Base-by-base conservation (phyloP, 2,888 invertebrate species). In the Pseudococcus longispinus region DNA sequence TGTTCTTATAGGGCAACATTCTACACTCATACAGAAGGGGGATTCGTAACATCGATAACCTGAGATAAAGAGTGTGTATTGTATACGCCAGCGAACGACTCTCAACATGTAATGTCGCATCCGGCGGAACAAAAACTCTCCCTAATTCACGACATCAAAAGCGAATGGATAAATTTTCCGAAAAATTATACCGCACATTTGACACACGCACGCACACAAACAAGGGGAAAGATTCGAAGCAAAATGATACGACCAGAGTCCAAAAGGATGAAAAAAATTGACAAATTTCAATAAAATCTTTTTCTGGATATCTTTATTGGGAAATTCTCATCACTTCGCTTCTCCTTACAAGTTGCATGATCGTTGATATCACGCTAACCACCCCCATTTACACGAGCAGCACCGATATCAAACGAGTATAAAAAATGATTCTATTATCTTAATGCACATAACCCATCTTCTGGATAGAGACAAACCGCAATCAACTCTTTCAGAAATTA, bases 1-100 rank as follows among this genome's bases (percentile, higher is more conserved):
- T 42, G 77, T 80, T 42, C 77, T 80, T 42, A 42, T 29, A 42
- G 77, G 77, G 77, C 77, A 70, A 70, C 70, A 70, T 70, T 70
- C 29, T 70, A 70, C 9, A 60, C 60, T 9, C 13, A 60, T 60
- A 60, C 11, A 60, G 11, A 23, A 60, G 23, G 55, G 60, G 60
- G 60, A 60, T 60, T 23, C 60, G 60, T 60, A 60, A 23, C 60
- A 60, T 60, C 60, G 60, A 60, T 60, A 60, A 60, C 23, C 60
- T 20, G 11, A 20, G 11, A 60, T 8, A 20, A 9, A 2, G 5
- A 13, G n/a, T 4, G 55, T n/a, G 55, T 55, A 55, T 55, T 55
- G 55, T 55, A 5, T 55, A 20, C n/a, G 51, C 18, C 55, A 55
- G 55, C 55, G 37, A 37, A 37, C 55, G n/a, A 55, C 23, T 60